These are phyloP conservation scores for Tokudaia muenninki DNA, from an alignment of 2,797 vertebrate species.

Conservation along the genomic window DNA sequence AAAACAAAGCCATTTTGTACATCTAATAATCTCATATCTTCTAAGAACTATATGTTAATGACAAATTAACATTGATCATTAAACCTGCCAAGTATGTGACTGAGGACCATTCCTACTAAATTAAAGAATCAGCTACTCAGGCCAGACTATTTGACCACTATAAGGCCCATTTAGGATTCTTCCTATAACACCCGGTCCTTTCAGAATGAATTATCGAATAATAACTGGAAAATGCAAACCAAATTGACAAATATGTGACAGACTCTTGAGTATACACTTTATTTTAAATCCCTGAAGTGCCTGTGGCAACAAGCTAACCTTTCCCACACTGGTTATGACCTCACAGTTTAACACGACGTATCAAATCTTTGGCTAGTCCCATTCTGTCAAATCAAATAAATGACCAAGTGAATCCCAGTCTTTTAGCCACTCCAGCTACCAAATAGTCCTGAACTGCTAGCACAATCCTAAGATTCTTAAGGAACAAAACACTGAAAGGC, in stretches of 20 bases:
- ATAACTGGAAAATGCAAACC: not conserved
- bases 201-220: not conserved
- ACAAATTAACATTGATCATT: not conserved
- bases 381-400: not conserved
- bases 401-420: not conserved
- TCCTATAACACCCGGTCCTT: not conserved
- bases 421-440: not conserved
- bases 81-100: not conserved
- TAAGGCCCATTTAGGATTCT: not conserved
- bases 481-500: conserved; percentile 38
- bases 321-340: not conserved
- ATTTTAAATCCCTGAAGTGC: conserved; percentile 17
- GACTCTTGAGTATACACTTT: not conserved
- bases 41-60: not conserved
- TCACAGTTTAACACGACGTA: not conserved
- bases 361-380: not conserved
- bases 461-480: conserved; percentile 45
- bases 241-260: not conserved
- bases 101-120: not conserved
- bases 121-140: not conserved
- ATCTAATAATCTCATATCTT: not conserved
- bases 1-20: not conserved
- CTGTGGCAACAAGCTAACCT: not conserved
- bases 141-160: not conserved
- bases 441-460: conserved; percentile 5